phyloP scores from a whole-genome alignment of 1,140 invertebrate species.

The Penaeus japonicus region DNA sequence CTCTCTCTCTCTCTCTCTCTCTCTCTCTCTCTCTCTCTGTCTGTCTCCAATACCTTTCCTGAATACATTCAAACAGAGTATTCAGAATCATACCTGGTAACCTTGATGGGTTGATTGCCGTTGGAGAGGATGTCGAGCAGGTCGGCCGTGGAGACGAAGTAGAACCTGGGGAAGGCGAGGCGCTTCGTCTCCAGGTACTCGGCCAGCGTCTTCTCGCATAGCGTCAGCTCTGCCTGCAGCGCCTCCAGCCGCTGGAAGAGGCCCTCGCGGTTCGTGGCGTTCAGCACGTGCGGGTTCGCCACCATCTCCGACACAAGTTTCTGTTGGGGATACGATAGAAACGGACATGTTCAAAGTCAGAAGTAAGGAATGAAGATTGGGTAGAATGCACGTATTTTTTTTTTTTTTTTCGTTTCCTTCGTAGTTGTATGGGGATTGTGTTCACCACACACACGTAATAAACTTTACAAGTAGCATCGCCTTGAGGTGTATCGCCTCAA shows the following conservation, averaged over 20 bases:
- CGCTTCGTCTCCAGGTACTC: constrained; percentile 97
- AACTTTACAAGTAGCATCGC: too few species aligned
- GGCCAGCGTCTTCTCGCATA: constrained; percentile 96
- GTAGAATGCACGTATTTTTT: too few species aligned
- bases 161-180: constrained; percentile 95
- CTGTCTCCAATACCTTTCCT: too few species aligned
- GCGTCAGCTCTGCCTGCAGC: constrained; percentile 82
- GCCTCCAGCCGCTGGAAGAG: constrained; percentile 80
- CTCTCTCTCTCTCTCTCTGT: too few species aligned
- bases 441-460: too few species aligned
- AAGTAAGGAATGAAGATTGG: too few species aligned
- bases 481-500: too few species aligned
- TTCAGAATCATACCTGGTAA: constrained; percentile 66
- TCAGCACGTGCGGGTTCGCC: constrained; percentile 77
- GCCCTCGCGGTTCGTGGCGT: constrained; percentile 86
- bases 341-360: too few species aligned
- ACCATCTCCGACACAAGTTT: constrained; percentile 65
- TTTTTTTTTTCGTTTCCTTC: too few species aligned
- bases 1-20: too few species aligned
- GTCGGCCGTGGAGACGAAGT: constrained; percentile 97
- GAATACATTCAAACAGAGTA: background rate
- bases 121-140: constrained; percentile 94
- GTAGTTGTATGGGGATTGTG: too few species aligned
- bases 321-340: constrained; percentile 54
- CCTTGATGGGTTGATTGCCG: constrained; percentile 88